Base-by-base conservation (phyloP, 2,888 invertebrate species). In the Ligdia adustata region DNA sequence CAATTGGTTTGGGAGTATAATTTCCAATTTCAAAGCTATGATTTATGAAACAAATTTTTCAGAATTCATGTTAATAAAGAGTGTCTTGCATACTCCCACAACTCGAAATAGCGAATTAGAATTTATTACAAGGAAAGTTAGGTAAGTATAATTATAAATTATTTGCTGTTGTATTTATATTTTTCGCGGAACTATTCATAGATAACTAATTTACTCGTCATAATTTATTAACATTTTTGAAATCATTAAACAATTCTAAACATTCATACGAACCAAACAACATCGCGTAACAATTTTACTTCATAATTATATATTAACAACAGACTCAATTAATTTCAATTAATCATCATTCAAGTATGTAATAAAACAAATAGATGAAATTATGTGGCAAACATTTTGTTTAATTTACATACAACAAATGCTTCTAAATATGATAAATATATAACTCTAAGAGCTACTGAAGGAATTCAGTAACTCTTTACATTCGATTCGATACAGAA, bases 201-300 rank as follows among this genome's bases (percentile, higher is more conserved):
- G 2, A 34, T 24, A 4, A 37, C 18, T 5, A 18, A 18, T 18
- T 18, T 22, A 22, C n/a, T 7, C 3, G 12, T 6, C 12, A 28
- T 12, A 28, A 11, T 18, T 38, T 18, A 5, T 38, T 6, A 1
- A 38, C 18, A 13, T 20, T 41, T 44, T 35, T 38, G 38, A 39
- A 47, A 37, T 39, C 4, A 47, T 14, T 52, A 53, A 49, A 41
- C 20, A 29, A 29, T 46, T 46, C 42, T 52, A 49, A 54, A 52
- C 49, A 40, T 55, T 46, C 48, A 52, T 39, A 49, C 51, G 41
- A 52, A 51, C 51, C 51, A 58, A 49, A 51, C 47, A 54, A 54
- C 51, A 54, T 42, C 28, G 24, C 47, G 29, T 34, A 53, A 54
- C 37, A 45, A 33, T 52, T 42, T 38, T 11, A 41, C 32, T 2